phyloP scores from a whole-genome alignment of 1,140 invertebrate species.

The Euwallacea fornicatus region DNA sequence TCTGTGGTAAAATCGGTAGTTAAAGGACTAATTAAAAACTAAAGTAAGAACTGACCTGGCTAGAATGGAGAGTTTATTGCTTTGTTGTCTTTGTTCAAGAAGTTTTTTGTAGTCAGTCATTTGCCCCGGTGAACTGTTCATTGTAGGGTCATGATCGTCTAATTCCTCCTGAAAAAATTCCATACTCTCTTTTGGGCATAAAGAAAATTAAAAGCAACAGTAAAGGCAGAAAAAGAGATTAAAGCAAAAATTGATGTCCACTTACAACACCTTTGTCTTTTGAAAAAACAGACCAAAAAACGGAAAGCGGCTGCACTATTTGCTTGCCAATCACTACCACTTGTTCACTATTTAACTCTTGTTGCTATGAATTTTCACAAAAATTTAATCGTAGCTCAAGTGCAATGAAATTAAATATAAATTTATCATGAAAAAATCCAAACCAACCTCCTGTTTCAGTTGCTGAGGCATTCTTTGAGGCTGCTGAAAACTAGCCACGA shows the following conservation, averaged over 20 bases:
- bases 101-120: slow-evolving; percentile 28
- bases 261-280: neutral
- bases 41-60: slow-evolving; percentile 14
- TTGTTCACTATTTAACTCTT: neutral
- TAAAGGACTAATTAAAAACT: no score
- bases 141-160: slow-evolving; percentile 29
- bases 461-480: no score
- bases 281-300: neutral
- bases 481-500: no score
- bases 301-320: neutral
- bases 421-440: no score
- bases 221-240: neutral
- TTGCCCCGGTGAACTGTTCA: slow-evolving; percentile 26
- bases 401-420: no score
- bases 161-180: slow-evolving; percentile 27
- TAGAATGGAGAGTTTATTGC: slow-evolving; percentile 15
- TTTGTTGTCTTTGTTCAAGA: slow-evolving; percentile 25
- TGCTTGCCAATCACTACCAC: neutral
- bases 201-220: neutral
- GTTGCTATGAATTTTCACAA: no score
- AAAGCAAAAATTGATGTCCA: neutral
- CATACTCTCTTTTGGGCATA: neutral
- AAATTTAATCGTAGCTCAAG: no score
- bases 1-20: neutral
- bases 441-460: no score